Evolutionary conservation across 2,113 vertebrate species (phyloP).

Genomic region (Callaeas wilsoni): DNA sequence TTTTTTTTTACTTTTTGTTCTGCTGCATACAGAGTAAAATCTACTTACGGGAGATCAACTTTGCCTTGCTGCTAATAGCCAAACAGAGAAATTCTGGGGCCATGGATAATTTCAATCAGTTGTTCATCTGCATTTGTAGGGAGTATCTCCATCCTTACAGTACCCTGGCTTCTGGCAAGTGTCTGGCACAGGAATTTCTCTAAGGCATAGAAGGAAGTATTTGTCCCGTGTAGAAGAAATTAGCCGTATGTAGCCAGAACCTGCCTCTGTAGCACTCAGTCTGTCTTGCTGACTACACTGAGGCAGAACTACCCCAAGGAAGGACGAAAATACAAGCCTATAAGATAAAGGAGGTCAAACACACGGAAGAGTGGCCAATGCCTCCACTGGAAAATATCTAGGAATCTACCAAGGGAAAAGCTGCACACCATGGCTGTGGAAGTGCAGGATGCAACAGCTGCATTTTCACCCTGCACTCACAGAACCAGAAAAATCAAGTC

Average conservation of each 20-base stretch:
- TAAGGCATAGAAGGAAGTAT: background rate
- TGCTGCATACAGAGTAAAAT: background rate
- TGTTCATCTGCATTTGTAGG: background rate
- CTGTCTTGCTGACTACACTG: background rate
- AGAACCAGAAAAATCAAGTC: background rate
- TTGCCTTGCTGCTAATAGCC: background rate
- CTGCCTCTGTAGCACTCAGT: background rate
- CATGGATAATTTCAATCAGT: background rate
- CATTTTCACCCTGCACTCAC: accelerated
- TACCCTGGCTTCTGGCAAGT: background rate
- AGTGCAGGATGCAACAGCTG: accelerated
- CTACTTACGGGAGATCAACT: background rate
- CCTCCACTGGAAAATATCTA: background rate
- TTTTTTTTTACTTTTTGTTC: background rate
- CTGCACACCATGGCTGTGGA: background rate
- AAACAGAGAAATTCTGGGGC: background rate
- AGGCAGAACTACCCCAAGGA: background rate
- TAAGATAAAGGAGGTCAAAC: background rate
- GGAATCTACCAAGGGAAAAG: background rate
- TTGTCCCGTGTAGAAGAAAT: background rate
- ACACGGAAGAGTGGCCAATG: background rate
- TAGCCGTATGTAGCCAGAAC: background rate
- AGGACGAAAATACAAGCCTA: background rate
- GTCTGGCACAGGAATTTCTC: background rate
- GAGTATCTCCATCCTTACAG: background rate